Conservation (phyloP, 2,888 invertebrate genomes). For the Phania funesta region DNA sequence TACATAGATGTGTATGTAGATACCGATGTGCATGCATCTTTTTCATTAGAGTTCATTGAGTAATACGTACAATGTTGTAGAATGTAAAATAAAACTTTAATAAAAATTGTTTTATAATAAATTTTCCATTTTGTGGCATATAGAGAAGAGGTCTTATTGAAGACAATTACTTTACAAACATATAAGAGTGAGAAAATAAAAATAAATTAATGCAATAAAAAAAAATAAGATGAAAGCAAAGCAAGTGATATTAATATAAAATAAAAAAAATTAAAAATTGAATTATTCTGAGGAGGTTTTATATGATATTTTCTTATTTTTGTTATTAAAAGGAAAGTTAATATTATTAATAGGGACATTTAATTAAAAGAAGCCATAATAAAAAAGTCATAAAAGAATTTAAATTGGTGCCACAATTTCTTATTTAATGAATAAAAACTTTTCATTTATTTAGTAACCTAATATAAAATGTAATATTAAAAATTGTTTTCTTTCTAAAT, state of each 20-base stretch:
- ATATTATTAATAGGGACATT: no score
- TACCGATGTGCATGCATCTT: no score
- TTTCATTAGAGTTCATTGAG: no score
- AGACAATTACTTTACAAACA: slow-evolving; percentile 57
- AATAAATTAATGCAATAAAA: background rate
- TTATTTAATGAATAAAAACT: no score
- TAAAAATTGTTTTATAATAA: slow-evolving; percentile 13
- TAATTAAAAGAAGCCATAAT: no score
- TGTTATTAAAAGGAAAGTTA: no score
- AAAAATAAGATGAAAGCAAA: background rate
- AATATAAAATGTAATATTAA: no score
- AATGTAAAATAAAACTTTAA: slow-evolving; percentile 30
- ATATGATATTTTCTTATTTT: background rate
- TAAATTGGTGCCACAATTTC: no score
- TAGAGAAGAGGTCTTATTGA: slow-evolving; percentile 46
- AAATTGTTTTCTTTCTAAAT: no score
- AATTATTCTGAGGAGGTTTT: background rate
- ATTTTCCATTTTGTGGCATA: slow-evolving; percentile 6
- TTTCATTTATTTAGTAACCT: no score
- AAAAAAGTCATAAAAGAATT: no score
- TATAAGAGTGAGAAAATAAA: slow-evolving; percentile 13
- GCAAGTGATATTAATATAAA: background rate
- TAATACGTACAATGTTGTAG: background rate
- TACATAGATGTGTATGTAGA: no score
- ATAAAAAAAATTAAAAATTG: background rate